phyloP scores from a whole-genome alignment of 2,113 vertebrate species.

The Ageneiosus marmoratus region DNA sequence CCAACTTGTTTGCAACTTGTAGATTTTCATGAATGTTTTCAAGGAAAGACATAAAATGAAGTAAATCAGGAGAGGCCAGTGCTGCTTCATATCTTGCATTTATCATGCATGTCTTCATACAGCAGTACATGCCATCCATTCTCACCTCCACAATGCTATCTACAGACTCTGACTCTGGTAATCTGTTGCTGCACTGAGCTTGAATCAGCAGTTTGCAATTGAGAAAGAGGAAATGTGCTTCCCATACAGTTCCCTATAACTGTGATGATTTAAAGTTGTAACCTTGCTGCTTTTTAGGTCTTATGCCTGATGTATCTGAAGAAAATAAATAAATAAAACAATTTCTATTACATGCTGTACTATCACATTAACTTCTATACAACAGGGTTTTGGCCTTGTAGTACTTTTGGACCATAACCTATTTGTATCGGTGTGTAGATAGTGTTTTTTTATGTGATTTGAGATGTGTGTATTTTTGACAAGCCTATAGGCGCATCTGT shows the following conservation, averaged over 20 bases:
- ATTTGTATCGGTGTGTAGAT: no score
- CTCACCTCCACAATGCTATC: no score
- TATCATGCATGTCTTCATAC: not conserved
- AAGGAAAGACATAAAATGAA: not conserved
- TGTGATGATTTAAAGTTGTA: not conserved
- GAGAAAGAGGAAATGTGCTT: not conserved
- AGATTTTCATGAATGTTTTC: not conserved
- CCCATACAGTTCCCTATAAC: not conserved
- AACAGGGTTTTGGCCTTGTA: not conserved
- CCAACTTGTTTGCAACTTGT: not conserved
- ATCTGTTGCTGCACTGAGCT: not conserved
- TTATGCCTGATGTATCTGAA: not conserved
- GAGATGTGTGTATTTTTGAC: no score
- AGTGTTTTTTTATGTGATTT: no score
- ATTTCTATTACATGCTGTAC: not conserved
- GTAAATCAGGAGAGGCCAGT: not conserved
- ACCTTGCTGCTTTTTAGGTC: not conserved
- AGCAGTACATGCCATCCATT: no score
- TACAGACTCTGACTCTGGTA: no score
- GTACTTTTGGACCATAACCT: not conserved
- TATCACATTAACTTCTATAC: not conserved
- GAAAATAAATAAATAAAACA: not conserved
- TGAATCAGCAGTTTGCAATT: not conserved
- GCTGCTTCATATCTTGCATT: not conserved
- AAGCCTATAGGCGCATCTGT: no score